These are phyloP conservation scores for Gnathonemus longibarbis DNA, from an alignment of 2,113 vertebrate genomes.

Conservation along the genomic window DNA sequence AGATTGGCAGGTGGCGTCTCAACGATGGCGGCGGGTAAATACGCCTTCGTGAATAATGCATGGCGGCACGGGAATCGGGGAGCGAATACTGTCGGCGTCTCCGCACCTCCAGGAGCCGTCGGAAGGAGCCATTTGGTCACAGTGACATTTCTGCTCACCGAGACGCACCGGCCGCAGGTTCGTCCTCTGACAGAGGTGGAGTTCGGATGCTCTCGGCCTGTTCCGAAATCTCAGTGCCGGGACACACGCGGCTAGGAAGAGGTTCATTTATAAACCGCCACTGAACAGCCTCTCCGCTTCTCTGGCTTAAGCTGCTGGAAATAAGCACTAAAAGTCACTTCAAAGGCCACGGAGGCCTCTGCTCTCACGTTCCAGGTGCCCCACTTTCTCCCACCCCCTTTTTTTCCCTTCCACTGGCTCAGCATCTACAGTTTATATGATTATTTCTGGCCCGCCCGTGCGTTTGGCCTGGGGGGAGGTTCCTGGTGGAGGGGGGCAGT, in stretches of 20 bases:
- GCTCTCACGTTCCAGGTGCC: not conserved
- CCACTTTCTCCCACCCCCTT: not conserved
- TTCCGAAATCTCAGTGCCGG: not conserved
- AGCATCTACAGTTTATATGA: not conserved
- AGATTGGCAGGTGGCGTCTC: not conserved
- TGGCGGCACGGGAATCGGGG: not conserved
- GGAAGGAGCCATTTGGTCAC: not conserved
- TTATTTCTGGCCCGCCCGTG: not conserved
- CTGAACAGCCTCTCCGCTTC: not conserved
- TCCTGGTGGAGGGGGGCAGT: not conserved
- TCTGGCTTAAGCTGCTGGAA: not conserved
- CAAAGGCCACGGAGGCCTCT: not conserved
- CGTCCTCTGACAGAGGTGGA: not conserved
- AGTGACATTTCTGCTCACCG: not conserved
- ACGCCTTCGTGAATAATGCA: not conserved
- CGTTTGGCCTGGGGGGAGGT: not conserved
- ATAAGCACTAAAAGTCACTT: not conserved
- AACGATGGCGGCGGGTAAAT: not conserved
- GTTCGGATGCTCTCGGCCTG: not conserved
- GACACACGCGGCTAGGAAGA: not conserved
- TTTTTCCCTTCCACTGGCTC: not conserved
- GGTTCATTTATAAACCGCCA: not conserved
- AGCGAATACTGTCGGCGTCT: too few species aligned
- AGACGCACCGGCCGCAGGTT: not conserved
- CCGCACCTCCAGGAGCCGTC: not conserved